Evolutionary conservation across 1,140 invertebrate genomes (phyloP).

Genomic region (Drosophila dunni): DNA sequence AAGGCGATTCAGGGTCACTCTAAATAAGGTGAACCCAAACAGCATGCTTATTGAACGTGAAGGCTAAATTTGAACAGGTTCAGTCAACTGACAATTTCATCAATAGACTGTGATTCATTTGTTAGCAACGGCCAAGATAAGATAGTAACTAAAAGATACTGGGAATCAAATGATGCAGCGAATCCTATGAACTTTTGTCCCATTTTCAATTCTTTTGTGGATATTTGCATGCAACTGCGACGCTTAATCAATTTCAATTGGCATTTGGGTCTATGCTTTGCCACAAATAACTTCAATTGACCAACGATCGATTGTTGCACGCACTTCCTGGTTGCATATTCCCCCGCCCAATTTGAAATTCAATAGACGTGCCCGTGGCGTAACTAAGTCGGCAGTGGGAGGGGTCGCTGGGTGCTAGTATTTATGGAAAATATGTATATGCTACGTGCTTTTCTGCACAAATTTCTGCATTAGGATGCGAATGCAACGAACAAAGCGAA

Average conservation of each 20-base stretch:
- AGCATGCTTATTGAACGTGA: conserved; percentile 56
- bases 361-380: conserved; percentile 58
- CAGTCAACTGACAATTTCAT: conserved; percentile 53
- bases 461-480: conserved; percentile 66
- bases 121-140: conserved; percentile 34
- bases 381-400: conserved; percentile 35
- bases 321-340: conserved; percentile 71
- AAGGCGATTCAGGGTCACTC: conserved; percentile 61
- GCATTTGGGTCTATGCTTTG: conserved; percentile 28
- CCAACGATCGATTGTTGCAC: conserved; percentile 61
- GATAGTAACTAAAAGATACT: conserved; percentile 34
- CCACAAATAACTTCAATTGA: conserved; percentile 75
- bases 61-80: conserved; percentile 46
- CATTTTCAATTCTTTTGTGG: conserved; percentile 34
- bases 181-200: conserved; percentile 71
- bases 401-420: conserved; percentile 6
- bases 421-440: conserved; percentile 61
- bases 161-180: conserved; percentile 2
- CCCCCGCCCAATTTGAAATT: conserved; percentile 60
- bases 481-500: conserved; percentile 35
- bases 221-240: conserved; percentile 16
- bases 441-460: conserved; percentile 63
- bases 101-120: conserved; percentile 35
- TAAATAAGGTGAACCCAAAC: conserved; percentile 39
- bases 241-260: conserved; percentile 65